phyloP scores from a whole-genome alignment of 30 jellyfish, hydroid and myxozoan genomes.

The Phacellophora camtschatica region DNA sequence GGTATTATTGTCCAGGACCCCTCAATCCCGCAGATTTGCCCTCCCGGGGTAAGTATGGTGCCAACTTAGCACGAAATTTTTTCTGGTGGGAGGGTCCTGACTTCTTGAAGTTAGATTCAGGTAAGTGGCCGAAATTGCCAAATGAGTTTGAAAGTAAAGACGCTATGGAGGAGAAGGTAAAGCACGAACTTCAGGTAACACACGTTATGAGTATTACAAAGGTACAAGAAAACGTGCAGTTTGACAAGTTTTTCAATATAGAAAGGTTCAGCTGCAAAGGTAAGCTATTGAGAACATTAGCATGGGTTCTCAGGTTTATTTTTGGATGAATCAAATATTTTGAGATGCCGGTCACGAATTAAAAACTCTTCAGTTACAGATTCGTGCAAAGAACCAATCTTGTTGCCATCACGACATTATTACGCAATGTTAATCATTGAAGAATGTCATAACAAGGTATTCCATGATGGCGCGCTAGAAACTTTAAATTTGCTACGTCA shows the following conservation, averaged over 20 bases:
- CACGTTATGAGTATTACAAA: slow-evolving; percentile 23
- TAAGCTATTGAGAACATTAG: background rate
- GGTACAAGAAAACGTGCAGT: background rate
- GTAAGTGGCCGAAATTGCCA: slow-evolving; percentile 25
- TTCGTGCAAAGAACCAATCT: background rate
- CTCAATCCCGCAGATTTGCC: slow-evolving; percentile 51
- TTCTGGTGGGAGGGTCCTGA: slow-evolving; percentile 67
- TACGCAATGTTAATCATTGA: background rate
- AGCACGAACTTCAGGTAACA: slow-evolving; percentile 12
- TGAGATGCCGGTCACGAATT: background rate
- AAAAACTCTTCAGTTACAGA: background rate
- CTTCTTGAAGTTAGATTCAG: slow-evolving; percentile 7
- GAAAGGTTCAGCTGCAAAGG: background rate
- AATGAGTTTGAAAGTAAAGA: slow-evolving; percentile 14
- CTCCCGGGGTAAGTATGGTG: slow-evolving; percentile 31
- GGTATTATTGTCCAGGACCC: slow-evolving; percentile 45
- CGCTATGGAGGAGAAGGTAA: slow-evolving; percentile 30
- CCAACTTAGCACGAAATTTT: slow-evolving; percentile 1
- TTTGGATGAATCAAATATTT: background rate
- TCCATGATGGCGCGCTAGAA: slow-evolving; percentile 1
- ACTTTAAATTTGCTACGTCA: background rate
- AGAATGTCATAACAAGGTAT: background rate
- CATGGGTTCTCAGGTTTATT: background rate
- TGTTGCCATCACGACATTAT: background rate
- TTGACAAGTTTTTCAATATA: background rate